Evolutionary conservation across 2,113 vertebrate species (phyloP).

Genomic region (Sylvicapra grimmia): DNA sequence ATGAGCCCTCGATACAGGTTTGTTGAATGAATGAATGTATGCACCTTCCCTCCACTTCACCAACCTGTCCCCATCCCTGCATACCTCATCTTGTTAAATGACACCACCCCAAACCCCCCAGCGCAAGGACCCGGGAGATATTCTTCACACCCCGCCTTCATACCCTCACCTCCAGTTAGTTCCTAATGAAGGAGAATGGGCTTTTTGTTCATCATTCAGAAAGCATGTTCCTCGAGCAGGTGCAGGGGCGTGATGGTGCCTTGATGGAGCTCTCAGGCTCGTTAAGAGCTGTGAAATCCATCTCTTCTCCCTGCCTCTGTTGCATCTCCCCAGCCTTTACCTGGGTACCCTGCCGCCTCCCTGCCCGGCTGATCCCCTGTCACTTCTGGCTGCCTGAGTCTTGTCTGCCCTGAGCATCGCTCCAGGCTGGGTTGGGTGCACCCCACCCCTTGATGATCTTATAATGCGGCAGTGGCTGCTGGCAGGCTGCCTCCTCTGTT

Average conservation of each 20-base stretch:
- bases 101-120: not conserved
- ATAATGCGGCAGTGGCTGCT: not conserved
- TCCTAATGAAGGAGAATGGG: not conserved
- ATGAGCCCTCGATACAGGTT: not conserved
- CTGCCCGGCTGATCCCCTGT: rapidly evolving
- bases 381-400: not conserved
- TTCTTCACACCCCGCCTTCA: not conserved
- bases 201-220: not conserved
- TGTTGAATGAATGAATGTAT: not conserved
- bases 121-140: not conserved
- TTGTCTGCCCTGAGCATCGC: not conserved
- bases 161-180: not conserved
- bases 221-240: not conserved
- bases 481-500: too few relatives aligned
- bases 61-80: not conserved
- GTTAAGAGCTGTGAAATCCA: not conserved
- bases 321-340: not conserved
- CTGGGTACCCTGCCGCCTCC: not conserved
- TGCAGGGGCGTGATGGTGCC: rapidly evolving
- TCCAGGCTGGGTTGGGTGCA: not conserved
- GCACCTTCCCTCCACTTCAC: not conserved
- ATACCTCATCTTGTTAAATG: not conserved
- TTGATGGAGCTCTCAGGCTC: not conserved
- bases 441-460: not conserved
- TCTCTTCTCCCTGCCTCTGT: not conserved